Percentiles rank a stretch among this genome's conserved stretches.
phyloP scores from a whole-genome alignment of 2,888 invertebrate genomes.

The Cetonia aurata region DNA sequence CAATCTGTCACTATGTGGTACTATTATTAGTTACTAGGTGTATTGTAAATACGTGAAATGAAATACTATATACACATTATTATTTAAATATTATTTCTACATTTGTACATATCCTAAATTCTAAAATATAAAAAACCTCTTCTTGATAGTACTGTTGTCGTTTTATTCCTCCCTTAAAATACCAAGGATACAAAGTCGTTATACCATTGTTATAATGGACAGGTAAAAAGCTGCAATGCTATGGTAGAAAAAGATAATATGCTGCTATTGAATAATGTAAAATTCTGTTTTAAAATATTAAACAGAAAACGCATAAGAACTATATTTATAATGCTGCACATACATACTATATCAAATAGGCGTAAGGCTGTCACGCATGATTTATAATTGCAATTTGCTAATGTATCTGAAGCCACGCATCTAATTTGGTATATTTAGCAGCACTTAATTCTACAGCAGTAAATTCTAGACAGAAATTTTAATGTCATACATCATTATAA shows the following conservation, averaged over 20 bases:
- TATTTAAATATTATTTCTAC: slow-evolving; percentile 57
- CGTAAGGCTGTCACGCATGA: slow-evolving; percentile 42
- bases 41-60: slow-evolving; percentile 41
- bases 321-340: background rate
- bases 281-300: background rate
- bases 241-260: too few relatives aligned
- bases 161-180: background rate
- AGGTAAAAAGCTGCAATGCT: too few relatives aligned
- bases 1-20: slow-evolving; percentile 59
- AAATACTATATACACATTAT: slow-evolving; percentile 37
- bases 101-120: slow-evolving; percentile 61
- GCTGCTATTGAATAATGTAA: too few relatives aligned
- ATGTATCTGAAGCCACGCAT: slow-evolving; percentile 41
- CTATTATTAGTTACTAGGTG: slow-evolving; percentile 45
- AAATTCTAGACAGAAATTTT: slow-evolving; percentile 41
- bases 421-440: slow-evolving; percentile 47
- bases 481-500: slow-evolving; percentile 23
- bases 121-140: slow-evolving; percentile 56
- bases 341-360: slow-evolving; percentile 18
- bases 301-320: background rate
- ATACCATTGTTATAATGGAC: too few relatives aligned
- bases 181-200: too few relatives aligned
- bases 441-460: slow-evolving; percentile 39
- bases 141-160: slow-evolving; percentile 40
- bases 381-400: slow-evolving; percentile 44